A percentile compares a stretch with the other conserved stretches of the same genome.
phyloP scores from a whole-genome alignment of 2,888 invertebrate genomes.

The Acrobasis repandana region DNA sequence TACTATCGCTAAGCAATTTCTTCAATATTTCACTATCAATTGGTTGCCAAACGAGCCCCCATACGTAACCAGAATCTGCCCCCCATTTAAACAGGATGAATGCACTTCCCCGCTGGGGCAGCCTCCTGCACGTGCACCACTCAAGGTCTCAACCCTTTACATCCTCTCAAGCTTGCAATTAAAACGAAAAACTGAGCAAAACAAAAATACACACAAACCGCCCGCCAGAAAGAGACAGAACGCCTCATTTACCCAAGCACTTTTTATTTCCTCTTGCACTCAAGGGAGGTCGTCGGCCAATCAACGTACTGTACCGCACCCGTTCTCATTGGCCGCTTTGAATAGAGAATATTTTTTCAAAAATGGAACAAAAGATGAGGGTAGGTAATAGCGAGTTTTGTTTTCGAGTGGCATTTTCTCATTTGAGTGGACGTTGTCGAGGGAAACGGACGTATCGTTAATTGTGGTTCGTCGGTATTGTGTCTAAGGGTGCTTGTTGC shows the following conservation, averaged over 20 bases:
- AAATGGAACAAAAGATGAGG: conserved; percentile 76
- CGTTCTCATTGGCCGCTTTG: conserved; percentile 79
- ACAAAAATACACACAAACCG: conserved; percentile 49
- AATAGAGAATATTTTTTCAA: conserved; percentile 75
- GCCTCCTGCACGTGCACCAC: conserved; percentile 75
- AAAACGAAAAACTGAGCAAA: conserved; percentile 76
- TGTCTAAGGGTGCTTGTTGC: conserved; percentile 51
- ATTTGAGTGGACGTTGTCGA: conserved; percentile 69
- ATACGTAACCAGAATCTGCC: conserved; percentile 64
- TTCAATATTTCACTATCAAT: conserved; percentile 19
- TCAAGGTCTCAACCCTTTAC: conserved; percentile 80
- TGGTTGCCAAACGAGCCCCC: conserved; percentile 24
- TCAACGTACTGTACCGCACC: conserved; percentile 75
- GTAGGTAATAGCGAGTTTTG: conserved; percentile 81
- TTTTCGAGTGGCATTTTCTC: conserved; percentile 75
- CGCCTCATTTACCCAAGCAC: conserved; percentile 78
- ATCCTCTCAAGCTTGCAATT: conserved; percentile 80
- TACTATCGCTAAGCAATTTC: too few relatives aligned
- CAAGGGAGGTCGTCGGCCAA: conserved; percentile 79
- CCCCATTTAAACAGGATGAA: conserved; percentile 72
- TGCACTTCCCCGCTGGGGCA: conserved; percentile 62
- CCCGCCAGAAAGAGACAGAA: conserved; percentile 62
- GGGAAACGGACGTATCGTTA: conserved; percentile 71
- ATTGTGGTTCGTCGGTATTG: conserved; percentile 72
- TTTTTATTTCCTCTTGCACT: conserved; percentile 79